Base-by-base conservation (phyloP, 1,140 invertebrate genomes). In the Acromyrmex charruanus region DNA sequence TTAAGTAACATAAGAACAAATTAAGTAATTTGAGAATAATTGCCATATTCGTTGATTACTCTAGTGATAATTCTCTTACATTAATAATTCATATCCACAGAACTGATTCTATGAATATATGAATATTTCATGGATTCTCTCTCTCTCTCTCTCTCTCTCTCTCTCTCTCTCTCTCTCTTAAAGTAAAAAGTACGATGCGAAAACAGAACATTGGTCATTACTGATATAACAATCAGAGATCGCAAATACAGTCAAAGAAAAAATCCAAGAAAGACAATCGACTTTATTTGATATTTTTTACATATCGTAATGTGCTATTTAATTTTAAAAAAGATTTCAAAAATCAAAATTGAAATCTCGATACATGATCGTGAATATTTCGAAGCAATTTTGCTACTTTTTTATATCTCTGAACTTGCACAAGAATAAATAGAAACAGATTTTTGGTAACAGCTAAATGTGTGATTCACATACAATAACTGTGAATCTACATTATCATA, bases 401-500 rank as follows among this genome's bases (percentile, higher is more conserved):
- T 16, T 21, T 25, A 21, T 28, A 58, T 66, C 18, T 65, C 1
- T n/a, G 4, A 51, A 44, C 2, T 28, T 77, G 39, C 9, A 25
- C 18, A 66, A 25, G 14, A 35, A 66, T 66, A 51, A 66, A 51
- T 49, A 28, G 10, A 49, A 79, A 49, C 49, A 16, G 39, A 79
- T 79, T 51, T 79, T 12, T 2, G 0, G 6, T 35, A 51, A 75
- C 0, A n/a, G n/a, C 10, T 28, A 0, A 79, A 79, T 51, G 4
- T 51, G 14, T 79, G 31, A 79, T 77, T 77, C 21, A 44, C 35
- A 61, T 21, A 21, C 14, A 28, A 16, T 21, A 65, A 49, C 0
- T n/a, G 5, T n/a, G 12, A 79, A 49, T 79, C 12, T 28, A 77
- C 21, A 77, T 77, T 77, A 61, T 65, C 14, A 75, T 58, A 63